Evolutionary conservation across 2,797 vertebrate genomes (phyloP), one percentile per base, ranked within the genome.

Genomic region (Poecilia picta): DNA sequence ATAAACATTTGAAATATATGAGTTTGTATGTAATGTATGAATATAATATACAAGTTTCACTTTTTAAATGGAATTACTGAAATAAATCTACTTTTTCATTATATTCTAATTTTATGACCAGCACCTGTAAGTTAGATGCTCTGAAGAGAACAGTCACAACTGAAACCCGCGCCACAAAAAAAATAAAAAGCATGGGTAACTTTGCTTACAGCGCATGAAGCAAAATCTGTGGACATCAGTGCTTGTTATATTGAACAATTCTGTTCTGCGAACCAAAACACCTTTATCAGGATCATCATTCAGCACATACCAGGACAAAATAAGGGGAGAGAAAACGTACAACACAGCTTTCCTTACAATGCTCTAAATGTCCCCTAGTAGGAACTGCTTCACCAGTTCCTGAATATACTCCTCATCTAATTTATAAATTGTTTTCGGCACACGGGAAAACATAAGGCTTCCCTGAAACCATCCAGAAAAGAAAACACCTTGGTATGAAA

Each of bases 251-350:
- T 71, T 43, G 39, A 70, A 70, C 66, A 43, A n/a, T 5, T 70
- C 23, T 70, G 39, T 70, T n/a, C 5, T n/a, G 43, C 39, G 41
- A 45, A 45, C 68, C 36, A 13, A 68, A 68, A 68, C 31, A 41
- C 20, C 23, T 41, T 41, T 68, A 64, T 64, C 62, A 36, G 33
- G 62, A 64, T 41, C 36, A 68, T 68, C 64, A 68, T 68, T 66
- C 36, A 70, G 39, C 66, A 70, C 36, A 43, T 43, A 70, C 66
- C 39, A 13, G 23, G 23, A 70, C 20, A 15, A 25, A 10, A 68
- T 41, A 68, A 68, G 64, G 3, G 41, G 66, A 68, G 20, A 43
- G 66, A 70, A 70, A 70, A 43, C 11, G 25, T 41, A 41, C 23
- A n/a, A n/a, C 13, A 11, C 23, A n/a, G 36, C 39, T 43, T 70